Base-by-base conservation (phyloP, 92 coral and sea anemone species). In the Isaurus tuberculatus region DNA sequence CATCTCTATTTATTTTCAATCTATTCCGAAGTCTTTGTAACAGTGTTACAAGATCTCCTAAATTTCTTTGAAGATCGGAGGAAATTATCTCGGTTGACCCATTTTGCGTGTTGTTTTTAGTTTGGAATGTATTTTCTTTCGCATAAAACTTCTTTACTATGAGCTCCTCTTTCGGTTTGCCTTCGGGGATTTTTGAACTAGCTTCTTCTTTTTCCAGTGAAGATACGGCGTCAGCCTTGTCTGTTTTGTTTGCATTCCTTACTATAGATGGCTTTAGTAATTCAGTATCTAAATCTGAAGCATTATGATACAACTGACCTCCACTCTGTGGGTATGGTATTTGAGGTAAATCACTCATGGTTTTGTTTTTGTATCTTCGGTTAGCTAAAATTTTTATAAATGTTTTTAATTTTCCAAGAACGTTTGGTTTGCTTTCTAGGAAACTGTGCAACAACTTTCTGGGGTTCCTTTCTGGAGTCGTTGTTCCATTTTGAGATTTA, bases 11-110 rank as follows among this genome's bases (percentile, higher is more conserved):
- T 27, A 9, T 36, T 17, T 34, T 57, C 58, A 20, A 57, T 28
- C 22, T 48, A 37, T 29, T 61, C 5, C 42, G 36, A 36, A 36
- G 31, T 34, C 23, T 57, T 34, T 77, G 69, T 34, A 77, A n/a
- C 58, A 64, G 34, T 13, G 36, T 60, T 37, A 58, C 69, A 57
- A 77, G 70, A n/a, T 77, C 64, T 60, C 58, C n/a, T 58, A 77
- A 34, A 34, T 60, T 58, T 17, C 37, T 77, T 36, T 34, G 69
- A 53, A 57, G 53, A 27, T 77, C 82, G n/a, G 70, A 48, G 7
- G 82, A 13, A 34, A 61, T 17, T 17, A 8, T 13, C 17, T 8
- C 23, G 15, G n/a, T 77, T 20, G 51, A 3, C n/a, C 9, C 43
- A 29, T 25, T 46, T 34, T 11, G 19, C 25, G n/a, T 5, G 14